Evolutionary conservation across 2,797 vertebrate species (phyloP).

Genomic region (Balearica regulorum): DNA sequence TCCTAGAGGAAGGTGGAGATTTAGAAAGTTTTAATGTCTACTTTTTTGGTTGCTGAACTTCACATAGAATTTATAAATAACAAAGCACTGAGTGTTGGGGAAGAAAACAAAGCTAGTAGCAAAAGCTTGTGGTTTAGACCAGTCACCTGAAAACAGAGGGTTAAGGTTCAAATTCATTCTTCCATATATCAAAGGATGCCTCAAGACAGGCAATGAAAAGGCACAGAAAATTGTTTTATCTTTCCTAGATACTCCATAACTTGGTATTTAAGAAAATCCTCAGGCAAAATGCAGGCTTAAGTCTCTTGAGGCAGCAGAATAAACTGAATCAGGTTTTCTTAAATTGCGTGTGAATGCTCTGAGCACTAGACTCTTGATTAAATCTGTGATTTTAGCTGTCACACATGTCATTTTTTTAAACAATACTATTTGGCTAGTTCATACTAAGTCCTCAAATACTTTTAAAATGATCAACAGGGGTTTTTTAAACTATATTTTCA

Average conservation of each 20-base stretch:
- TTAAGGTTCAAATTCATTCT: not conserved
- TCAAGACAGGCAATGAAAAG: not conserved
- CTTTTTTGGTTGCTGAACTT: not conserved
- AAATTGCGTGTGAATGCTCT: not conserved
- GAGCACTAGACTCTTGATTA: not conserved
- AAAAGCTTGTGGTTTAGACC: not conserved
- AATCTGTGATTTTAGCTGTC: not conserved
- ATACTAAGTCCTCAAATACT: not conserved
- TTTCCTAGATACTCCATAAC: not conserved
- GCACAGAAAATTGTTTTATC: not conserved
- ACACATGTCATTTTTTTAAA: not conserved
- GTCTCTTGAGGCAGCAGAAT: not conserved
- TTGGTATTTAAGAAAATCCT: not conserved
- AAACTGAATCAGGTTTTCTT: not conserved
- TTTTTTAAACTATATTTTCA: not conserved
- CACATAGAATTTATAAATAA: not conserved
- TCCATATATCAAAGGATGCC: not conserved
- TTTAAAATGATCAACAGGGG: not conserved
- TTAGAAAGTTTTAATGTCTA: not conserved
- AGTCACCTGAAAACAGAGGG: not conserved
- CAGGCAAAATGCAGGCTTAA: not conserved
- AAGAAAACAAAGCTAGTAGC: not conserved
- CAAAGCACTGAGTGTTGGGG: not conserved
- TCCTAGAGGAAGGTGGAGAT: not conserved
- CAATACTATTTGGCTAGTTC: not conserved